Conservation (phyloP, 2,797 vertebrate genomes). For the Mormyrops boulengeri region DNA sequence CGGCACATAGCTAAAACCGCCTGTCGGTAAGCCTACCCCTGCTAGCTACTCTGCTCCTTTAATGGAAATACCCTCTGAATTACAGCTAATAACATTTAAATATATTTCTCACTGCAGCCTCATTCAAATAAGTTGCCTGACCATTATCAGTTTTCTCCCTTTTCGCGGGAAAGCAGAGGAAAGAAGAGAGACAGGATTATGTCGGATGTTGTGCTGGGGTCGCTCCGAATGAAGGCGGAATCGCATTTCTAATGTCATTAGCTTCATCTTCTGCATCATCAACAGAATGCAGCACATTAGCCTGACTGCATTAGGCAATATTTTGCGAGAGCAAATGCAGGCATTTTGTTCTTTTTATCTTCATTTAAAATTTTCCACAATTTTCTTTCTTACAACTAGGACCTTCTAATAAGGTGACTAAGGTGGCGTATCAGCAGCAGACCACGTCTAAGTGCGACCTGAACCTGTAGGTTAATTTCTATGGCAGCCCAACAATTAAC, state of each 20-base stretch:
- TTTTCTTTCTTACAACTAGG: neutral
- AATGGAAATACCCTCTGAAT: constrained; percentile 3
- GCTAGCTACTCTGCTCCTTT: neutral
- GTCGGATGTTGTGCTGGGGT: neutral
- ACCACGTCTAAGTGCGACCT: neutral
- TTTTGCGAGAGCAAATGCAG: neutral
- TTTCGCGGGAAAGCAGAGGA: neutral
- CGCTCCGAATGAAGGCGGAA: neutral
- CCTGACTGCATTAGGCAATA: neutral
- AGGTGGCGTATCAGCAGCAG: neutral
- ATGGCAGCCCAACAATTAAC: neutral
- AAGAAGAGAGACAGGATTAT: neutral
- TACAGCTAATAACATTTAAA: constrained; percentile 8
- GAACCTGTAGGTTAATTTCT: neutral
- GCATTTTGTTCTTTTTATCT: neutral
- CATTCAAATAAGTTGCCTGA: constrained; percentile 8
- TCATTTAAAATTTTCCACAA: neutral
- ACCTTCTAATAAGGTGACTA: neutral
- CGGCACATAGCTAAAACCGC: neutral
- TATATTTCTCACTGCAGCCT: neutral
- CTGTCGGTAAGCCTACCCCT: neutral
- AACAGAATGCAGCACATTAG: neutral
- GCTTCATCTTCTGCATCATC: neutral
- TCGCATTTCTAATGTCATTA: neutral
- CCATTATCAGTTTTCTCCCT: neutral